Percentiles rank a stretch among this genome's conserved stretches.
Evolutionary conservation across 2,113 vertebrate genomes (phyloP).

Genomic region (Corythoichthys intestinalis): DNA sequence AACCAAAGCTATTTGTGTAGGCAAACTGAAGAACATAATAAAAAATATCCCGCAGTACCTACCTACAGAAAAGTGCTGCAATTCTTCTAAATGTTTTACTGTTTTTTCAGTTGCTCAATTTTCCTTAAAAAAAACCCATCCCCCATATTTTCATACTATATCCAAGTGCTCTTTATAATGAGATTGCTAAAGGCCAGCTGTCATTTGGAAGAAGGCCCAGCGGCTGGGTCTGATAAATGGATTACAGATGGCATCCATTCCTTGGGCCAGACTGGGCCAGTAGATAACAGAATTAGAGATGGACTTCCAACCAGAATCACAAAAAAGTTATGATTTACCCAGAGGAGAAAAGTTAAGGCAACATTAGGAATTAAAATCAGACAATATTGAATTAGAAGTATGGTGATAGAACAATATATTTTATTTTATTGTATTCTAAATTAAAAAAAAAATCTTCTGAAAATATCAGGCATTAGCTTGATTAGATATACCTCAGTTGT

Average conservation of each 20-base stretch:
- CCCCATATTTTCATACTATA: conserved; percentile 60
- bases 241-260: conserved; percentile 67
- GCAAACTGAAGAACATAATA: neutral
- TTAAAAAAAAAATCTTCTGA: neutral
- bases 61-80: neutral
- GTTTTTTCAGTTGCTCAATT: conserved; percentile 10
- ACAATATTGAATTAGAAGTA: neutral
- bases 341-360: conserved; percentile 12
- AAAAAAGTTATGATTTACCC: conserved; percentile 57
- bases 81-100: neutral
- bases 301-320: conserved; percentile 54
- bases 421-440: neutral
- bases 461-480: neutral
- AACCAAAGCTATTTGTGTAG: neutral
- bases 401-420: neutral
- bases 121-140: conserved; percentile 16
- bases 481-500: neutral
- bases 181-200: conserved; percentile 64
- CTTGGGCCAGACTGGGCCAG: conserved; percentile 60
- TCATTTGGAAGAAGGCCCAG: conserved; percentile 64
- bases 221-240: conserved; percentile 62
- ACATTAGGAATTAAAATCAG: neutral
- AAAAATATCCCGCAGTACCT: neutral
- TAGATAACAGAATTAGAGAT: conserved; percentile 69
- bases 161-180: conserved; percentile 58